A percentile compares a stretch with the other conserved stretches of the same genome.
These are phyloP conservation scores for Progne subis DNA, from an alignment of 2,113 vertebrate species.

Conservation along the genomic window DNA sequence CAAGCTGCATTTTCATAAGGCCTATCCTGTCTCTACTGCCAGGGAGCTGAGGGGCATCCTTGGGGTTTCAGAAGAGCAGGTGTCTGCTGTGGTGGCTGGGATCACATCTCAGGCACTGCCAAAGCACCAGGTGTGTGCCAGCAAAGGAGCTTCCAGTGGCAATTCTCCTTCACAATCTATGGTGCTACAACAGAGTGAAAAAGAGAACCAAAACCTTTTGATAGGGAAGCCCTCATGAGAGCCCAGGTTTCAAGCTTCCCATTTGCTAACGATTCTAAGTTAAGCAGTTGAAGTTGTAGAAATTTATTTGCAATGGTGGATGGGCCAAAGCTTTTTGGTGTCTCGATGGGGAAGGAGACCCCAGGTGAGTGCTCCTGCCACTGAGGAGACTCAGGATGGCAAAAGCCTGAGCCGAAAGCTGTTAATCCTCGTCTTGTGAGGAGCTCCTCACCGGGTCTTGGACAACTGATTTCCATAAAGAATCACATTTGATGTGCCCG, in stretches of 20 bases:
- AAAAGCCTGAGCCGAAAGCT: background rate
- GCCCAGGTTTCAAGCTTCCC: background rate
- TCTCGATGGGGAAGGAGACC: background rate
- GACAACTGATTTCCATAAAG: background rate
- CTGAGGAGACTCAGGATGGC: background rate
- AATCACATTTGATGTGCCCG: background rate
- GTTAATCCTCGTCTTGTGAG: background rate
- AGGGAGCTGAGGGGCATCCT: background rate
- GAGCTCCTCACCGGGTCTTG: background rate
- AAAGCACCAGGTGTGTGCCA: background rate
- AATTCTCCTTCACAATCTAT: background rate
- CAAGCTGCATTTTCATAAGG: background rate
- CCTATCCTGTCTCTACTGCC: background rate
- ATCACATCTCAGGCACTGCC: background rate
- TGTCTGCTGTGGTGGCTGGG: background rate
- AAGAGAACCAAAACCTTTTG: conserved; percentile 22
- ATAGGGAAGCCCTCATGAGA: background rate
- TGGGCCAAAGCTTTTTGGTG: background rate
- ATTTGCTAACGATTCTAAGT: background rate
- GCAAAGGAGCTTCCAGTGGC: background rate
- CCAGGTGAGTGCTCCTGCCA: rapidly evolving
- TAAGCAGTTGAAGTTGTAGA: background rate
- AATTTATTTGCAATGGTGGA: background rate
- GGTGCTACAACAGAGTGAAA: background rate
- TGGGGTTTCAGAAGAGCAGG: background rate